phyloP scores from a whole-genome alignment of 2,797 vertebrate genomes.

The Eurystomus glaucurus region DNA sequence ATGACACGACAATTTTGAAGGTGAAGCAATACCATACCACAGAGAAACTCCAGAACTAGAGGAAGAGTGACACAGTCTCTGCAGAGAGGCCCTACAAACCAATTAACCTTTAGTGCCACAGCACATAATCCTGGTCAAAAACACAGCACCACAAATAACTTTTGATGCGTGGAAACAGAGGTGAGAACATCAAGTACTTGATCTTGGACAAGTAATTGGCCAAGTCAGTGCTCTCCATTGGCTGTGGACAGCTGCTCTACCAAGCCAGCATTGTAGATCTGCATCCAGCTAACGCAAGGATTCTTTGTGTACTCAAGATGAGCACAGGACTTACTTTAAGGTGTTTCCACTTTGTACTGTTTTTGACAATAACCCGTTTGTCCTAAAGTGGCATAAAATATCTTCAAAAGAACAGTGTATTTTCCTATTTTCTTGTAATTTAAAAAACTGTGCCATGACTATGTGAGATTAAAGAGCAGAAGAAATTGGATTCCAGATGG shows the following conservation, averaged over 20 bases:
- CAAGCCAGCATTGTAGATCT: not conserved
- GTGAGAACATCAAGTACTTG: not conserved
- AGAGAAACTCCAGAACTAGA: not conserved
- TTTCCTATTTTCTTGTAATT: not conserved
- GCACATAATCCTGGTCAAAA: not conserved
- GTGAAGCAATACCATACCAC: not conserved
- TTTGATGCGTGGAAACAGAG: not conserved
- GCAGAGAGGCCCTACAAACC: not conserved
- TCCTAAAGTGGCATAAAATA: not conserved
- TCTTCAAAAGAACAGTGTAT: not conserved
- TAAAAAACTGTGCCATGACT: not conserved
- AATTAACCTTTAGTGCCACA: not conserved
- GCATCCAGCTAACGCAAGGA: not conserved
- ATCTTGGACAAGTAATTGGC: not conserved
- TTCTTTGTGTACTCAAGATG: not conserved
- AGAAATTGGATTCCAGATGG: not conserved
- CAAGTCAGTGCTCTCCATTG: not conserved
- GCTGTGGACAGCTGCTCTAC: not conserved
- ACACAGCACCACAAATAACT: not conserved
- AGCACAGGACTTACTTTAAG: accelerated
- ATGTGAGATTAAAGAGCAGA: not conserved
- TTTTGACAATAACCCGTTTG: not conserved
- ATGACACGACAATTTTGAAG: not conserved
- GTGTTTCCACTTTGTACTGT: not conserved
- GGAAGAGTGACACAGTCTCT: not conserved